A percentile compares a stretch with the other conserved stretches of the same genome.
phyloP scores from a whole-genome alignment of 2,888 invertebrate genomes.

The Stratiomys singularior region DNA sequence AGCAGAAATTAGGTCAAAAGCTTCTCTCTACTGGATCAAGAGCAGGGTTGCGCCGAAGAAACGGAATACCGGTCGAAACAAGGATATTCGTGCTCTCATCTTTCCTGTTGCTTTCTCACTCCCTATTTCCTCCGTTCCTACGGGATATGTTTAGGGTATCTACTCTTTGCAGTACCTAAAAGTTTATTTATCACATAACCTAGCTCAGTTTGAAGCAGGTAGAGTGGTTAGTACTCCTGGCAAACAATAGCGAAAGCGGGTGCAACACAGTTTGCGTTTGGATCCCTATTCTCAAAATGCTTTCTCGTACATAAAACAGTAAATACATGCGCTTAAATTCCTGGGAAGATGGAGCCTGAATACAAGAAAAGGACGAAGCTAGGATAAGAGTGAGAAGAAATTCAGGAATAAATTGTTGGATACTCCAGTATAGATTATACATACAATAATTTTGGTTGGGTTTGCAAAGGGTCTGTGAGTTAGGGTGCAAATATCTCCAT shows the following conservation, averaged over 20 bases:
- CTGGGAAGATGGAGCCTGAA: not conserved
- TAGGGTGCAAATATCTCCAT: not conserved
- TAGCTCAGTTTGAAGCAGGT: not conserved
- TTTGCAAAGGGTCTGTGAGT: not conserved
- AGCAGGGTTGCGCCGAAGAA: not conserved
- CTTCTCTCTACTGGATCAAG: not conserved
- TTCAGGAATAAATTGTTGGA: not conserved
- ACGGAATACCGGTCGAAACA: not conserved
- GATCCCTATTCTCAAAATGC: not conserved
- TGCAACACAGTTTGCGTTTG: conserved; percentile 23
- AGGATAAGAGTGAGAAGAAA: conserved; percentile 5
- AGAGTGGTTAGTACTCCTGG: conserved; percentile 21
- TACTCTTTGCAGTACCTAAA: not conserved
- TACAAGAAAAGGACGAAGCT: conserved; percentile 17
- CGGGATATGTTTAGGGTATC: not conserved
- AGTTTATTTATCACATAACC: conserved; percentile 28
- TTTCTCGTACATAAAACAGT: not conserved
- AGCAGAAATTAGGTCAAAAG: conserved; percentile 6
- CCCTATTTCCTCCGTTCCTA: not conserved
- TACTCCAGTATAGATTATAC: not conserved
- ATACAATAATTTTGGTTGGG: not conserved
- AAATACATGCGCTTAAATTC: conserved; percentile 9
- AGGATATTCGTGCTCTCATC: not conserved
- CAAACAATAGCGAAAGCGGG: not conserved
- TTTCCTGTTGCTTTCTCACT: not conserved